phyloP scores from a whole-genome alignment of 2,797 vertebrate species.

The Alectoris magna region DNA sequence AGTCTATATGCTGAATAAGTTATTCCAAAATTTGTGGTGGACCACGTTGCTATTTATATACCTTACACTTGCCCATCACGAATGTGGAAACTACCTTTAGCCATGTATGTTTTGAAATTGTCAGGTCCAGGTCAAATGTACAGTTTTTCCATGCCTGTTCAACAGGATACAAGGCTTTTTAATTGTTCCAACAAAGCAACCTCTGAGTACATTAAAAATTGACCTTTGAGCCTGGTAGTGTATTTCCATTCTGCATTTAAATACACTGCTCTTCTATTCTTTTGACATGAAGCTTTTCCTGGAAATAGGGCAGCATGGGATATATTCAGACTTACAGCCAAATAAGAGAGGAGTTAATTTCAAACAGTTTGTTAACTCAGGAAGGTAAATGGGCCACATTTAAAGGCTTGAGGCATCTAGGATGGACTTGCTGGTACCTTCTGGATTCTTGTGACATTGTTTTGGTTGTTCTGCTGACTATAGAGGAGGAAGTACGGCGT shows the following conservation, averaged over 20 bases:
- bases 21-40: background rate
- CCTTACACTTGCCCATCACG: background rate
- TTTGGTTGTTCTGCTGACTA: background rate
- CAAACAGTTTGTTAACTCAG: background rate
- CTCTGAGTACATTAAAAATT: background rate
- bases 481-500: background rate
- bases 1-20: background rate
- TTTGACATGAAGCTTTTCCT: background rate
- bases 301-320: background rate
- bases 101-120: background rate
- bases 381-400: background rate
- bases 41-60: fast-evolving
- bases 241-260: background rate
- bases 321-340: background rate
- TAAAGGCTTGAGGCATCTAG: background rate
- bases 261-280: background rate
- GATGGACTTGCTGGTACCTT: background rate
- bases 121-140: background rate
- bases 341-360: background rate
- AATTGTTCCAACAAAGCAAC: background rate
- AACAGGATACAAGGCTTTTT: background rate
- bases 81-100: background rate
- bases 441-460: background rate
- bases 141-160: background rate
- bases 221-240: background rate